Conservation (phyloP, 2,113 vertebrate species). For the Mormyrus iriodes region DNA sequence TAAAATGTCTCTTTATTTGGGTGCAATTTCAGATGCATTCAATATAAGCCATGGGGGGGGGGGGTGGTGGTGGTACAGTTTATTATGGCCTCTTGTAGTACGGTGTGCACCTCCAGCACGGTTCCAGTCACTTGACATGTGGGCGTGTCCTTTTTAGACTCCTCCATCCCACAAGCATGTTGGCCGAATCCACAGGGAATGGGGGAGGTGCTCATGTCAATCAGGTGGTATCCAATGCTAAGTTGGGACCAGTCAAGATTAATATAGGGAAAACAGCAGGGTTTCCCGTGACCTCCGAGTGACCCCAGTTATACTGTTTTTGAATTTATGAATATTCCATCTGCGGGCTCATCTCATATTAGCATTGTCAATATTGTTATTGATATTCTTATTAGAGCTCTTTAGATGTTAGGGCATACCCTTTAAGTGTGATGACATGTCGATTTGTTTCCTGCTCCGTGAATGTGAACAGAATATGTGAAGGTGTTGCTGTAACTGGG, state of each 20-base stretch:
- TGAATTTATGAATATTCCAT: slow-evolving; percentile 44
- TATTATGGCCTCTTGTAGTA: neutral
- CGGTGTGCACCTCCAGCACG: neutral
- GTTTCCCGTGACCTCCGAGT: slow-evolving; percentile 1
- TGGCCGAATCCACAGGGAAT: neutral
- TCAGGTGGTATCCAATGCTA: neutral
- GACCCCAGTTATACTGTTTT: slow-evolving; percentile 1
- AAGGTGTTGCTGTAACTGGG: slow-evolving; percentile 41
- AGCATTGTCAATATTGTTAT: slow-evolving; percentile 14
- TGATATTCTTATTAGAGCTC: slow-evolving; percentile 41
- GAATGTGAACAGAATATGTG: slow-evolving; percentile 48
- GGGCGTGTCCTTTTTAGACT: slow-evolving; percentile 2
- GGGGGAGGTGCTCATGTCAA: neutral
- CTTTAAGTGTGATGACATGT: slow-evolving; percentile 42
- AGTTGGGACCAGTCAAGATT: neutral
- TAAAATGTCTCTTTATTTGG: neutral
- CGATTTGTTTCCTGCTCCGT: slow-evolving; percentile 48
- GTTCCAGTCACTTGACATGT: neutral
- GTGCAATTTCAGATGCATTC: neutral
- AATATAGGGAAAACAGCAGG: neutral
- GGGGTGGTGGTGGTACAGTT: neutral
- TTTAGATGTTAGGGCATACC: slow-evolving; percentile 32
- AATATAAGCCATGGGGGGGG: neutral
- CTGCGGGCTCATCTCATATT: slow-evolving; percentile 41
- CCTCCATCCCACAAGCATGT: neutral